phyloP scores from a whole-genome alignment of 1,140 invertebrate genomes.

The Drosophila ogumai region DNA sequence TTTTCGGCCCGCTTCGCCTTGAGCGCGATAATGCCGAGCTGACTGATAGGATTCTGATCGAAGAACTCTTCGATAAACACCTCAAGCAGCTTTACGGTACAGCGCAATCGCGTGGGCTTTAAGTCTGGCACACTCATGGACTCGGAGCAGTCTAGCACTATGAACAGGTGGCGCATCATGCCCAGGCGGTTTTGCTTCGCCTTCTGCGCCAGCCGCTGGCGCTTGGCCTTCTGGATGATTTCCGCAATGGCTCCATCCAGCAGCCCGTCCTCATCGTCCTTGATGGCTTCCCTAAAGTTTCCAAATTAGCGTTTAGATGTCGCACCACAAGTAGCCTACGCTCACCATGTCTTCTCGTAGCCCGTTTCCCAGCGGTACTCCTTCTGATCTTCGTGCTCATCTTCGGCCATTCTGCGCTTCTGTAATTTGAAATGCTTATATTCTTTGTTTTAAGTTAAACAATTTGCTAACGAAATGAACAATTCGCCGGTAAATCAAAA shows the following conservation, averaged over 20 bases:
- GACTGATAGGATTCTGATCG: constrained; percentile 99
- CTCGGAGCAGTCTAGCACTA: constrained; percentile 96
- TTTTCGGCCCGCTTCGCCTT: constrained; percentile 98
- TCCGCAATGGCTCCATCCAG: constrained; percentile 95
- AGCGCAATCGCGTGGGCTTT: constrained; percentile 96
- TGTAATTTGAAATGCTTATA: neutral
- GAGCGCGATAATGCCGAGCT: constrained; percentile 96
- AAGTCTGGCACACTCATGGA: constrained; percentile 97
- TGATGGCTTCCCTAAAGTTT: constrained; percentile 94
- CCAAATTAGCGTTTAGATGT: neutral
- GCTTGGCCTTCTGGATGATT: constrained; percentile 94
- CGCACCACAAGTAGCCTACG: no score
- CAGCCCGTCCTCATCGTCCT: constrained; percentile 97
- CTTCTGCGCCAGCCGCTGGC: constrained; percentile 90
- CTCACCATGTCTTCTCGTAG: constrained; percentile 97
- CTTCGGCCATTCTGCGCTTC: constrained; percentile 85
- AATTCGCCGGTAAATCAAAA: constrained; percentile 22
- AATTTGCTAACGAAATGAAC: constrained; percentile 3
- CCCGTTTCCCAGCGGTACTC: constrained; percentile 98
- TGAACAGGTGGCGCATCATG: constrained; percentile 97
- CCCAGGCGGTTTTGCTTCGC: constrained; percentile 92
- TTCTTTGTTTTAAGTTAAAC: neutral
- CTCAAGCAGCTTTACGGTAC: constrained; percentile 96
- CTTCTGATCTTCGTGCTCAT: constrained; percentile 94
- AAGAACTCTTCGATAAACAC: constrained; percentile 98